Evolutionary conservation across 2,113 vertebrate species (phyloP).

Genomic region (Labeo catla): DNA sequence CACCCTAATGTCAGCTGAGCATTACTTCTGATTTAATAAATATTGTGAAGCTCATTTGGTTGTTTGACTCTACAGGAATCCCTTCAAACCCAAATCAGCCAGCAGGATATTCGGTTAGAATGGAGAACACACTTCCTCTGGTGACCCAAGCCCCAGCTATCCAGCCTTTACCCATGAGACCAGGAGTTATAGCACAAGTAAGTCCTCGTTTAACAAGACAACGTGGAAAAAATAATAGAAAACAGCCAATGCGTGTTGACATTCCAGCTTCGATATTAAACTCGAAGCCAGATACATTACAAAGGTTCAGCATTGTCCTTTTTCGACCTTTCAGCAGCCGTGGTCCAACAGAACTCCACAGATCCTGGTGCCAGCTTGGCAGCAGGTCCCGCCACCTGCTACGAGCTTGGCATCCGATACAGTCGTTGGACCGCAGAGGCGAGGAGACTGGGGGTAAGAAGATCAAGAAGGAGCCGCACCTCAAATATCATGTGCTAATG

Average conservation of each 20-base stretch:
- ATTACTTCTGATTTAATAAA: neutral
- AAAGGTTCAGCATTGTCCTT: conserved; percentile 5
- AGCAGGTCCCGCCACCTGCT: conserved; percentile 87
- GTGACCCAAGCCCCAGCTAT: conserved; percentile 91
- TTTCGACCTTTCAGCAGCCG: conserved; percentile 71
- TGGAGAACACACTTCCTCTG: conserved; percentile 88
- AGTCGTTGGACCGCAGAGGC: conserved; percentile 84
- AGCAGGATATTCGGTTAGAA: conserved; percentile 83
- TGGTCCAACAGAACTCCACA: conserved; percentile 92
- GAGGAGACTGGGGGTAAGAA: conserved; percentile 94
- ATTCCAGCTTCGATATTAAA: neutral
- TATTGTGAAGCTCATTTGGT: neutral
- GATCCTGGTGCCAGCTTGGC: conserved; percentile 92
- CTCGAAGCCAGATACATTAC: neutral
- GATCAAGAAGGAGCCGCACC: neutral
- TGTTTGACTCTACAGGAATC: conserved; percentile 75
- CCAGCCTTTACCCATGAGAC: conserved; percentile 89
- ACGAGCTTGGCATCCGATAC: conserved; percentile 83
- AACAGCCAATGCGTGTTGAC: neutral
- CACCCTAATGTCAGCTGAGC: neutral
- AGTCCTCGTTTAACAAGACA: conserved; percentile 19
- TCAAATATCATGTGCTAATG: neutral
- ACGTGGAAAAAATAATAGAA: neutral
- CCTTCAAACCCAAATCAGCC: conserved; percentile 87
- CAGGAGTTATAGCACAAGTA: conserved; percentile 95